Evolutionary conservation across 2,797 vertebrate genomes (phyloP).

Genomic region (Scarus forsteni): DNA sequence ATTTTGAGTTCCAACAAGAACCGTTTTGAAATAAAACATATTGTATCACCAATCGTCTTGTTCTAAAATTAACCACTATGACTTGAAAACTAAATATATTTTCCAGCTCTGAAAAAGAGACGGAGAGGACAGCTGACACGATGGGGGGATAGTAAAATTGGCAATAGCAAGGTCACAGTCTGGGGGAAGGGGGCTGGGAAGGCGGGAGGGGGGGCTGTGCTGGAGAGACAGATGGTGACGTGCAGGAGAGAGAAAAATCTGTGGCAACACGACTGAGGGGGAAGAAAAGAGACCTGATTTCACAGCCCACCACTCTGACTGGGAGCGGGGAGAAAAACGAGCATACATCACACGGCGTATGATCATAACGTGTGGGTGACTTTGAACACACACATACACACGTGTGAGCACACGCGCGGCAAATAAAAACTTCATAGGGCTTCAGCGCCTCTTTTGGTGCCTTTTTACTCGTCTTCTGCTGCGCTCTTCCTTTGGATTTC

Average conservation of each 20-base stretch:
- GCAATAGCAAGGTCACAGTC: constrained; percentile 74
- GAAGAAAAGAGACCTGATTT: constrained; percentile 54
- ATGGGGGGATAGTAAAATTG: constrained; percentile 63
- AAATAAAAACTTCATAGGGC: constrained; percentile 48
- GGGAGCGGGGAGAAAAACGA: constrained; percentile 43
- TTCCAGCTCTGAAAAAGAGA: neutral
- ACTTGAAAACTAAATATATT: too few relatives aligned
- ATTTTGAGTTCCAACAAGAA: too few relatives aligned
- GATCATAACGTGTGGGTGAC: constrained; percentile 5
- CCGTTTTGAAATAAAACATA: too few relatives aligned
- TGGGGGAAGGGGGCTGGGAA: constrained; percentile 42
- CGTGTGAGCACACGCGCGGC: neutral
- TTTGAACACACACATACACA: constrained; percentile 12
- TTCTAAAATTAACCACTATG: too few relatives aligned
- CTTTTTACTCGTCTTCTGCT: constrained; percentile 62
- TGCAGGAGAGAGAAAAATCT: constrained; percentile 43
- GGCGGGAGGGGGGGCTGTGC: constrained; percentile 49
- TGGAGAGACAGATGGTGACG: constrained; percentile 63
- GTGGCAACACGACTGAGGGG: constrained; percentile 50
- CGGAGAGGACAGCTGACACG: constrained; percentile 22
- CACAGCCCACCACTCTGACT: constrained; percentile 58
- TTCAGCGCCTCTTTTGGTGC: constrained; percentile 54
- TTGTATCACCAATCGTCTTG: too few relatives aligned
- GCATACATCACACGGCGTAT: constrained; percentile 24
- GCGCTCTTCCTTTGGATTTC: constrained; percentile 61